Conservation (phyloP, 2,797 vertebrate species). For the Fistularia tabacaria region DNA sequence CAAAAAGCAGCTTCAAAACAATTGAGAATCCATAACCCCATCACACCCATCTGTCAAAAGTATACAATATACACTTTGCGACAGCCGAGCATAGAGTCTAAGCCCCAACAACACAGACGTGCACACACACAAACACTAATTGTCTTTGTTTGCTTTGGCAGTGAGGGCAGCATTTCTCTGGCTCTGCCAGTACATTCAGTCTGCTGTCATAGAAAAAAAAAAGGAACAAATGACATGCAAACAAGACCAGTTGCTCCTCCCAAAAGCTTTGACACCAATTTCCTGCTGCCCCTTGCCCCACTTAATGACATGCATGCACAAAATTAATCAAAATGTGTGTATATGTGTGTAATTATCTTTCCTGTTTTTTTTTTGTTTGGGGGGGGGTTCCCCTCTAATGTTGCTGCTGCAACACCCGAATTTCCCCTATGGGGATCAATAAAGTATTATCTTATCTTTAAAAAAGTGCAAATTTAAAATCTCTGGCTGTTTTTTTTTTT, state of each 20-base stretch:
- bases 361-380: no score
- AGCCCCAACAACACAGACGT: conserved; percentile 25
- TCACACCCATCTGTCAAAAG: conserved; percentile 42
- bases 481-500: conserved; percentile 15
- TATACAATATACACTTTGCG: conserved; percentile 39
- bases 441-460: no score
- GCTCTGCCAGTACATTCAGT: conserved; percentile 76
- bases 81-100: conserved; percentile 32
- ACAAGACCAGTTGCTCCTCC: conserved; percentile 68
- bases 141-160: conserved; percentile 74
- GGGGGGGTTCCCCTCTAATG: no score
- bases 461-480: conserved; percentile 31
- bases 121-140: conserved; percentile 21
- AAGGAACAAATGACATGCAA: conserved; percentile 67
- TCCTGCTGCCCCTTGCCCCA: conserved; percentile 40
- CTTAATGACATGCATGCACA: conserved; percentile 17
- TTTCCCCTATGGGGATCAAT: no score
- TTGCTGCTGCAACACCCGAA: no score
- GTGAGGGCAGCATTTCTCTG: conserved; percentile 70
- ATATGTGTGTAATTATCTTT: no score
- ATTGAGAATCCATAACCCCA: conserved; percentile 36
- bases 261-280: conserved; percentile 65
- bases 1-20: neutral
- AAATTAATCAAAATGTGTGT: neutral
- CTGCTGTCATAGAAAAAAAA: conserved; percentile 81